Percentiles rank a stretch among this genome's conserved stretches.
Conservation (phyloP, 2,113 vertebrate genomes). For the Tachycineta bicolor region DNA sequence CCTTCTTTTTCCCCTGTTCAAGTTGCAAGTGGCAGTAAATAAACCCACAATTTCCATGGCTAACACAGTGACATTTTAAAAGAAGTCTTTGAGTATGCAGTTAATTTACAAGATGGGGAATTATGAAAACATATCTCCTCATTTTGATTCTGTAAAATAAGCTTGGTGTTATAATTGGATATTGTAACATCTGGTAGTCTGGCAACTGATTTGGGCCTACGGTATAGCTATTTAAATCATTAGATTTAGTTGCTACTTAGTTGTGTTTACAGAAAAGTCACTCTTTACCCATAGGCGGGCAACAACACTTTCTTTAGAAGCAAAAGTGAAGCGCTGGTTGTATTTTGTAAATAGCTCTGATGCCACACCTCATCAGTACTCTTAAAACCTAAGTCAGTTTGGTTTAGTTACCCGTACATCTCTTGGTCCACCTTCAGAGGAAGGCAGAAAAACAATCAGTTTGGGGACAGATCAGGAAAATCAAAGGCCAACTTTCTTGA, state of each 20-base stretch:
- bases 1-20: not conserved
- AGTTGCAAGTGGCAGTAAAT: not conserved
- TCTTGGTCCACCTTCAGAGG: not conserved
- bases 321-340: not conserved
- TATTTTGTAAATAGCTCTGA: not conserved
- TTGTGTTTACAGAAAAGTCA: not conserved
- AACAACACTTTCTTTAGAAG: not conserved
- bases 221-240: not conserved
- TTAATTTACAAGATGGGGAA: not conserved
- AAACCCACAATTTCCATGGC: not conserved
- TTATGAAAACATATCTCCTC: not conserved
- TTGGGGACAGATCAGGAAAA: slow-evolving; percentile 44
- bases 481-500: slow-evolving; percentile 7
- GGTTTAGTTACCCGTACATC: not conserved
- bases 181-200: not conserved
- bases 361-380: not conserved
- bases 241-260: not conserved
- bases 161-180: not conserved
- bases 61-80: not conserved
- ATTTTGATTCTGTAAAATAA: not conserved
- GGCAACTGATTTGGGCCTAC: not conserved
- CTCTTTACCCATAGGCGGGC: not conserved
- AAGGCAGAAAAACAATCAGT: not conserved
- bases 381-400: not conserved
- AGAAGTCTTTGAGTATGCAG: not conserved